phyloP scores from a whole-genome alignment of 2,888 invertebrate species.

The Ctenicera cuprea region DNA sequence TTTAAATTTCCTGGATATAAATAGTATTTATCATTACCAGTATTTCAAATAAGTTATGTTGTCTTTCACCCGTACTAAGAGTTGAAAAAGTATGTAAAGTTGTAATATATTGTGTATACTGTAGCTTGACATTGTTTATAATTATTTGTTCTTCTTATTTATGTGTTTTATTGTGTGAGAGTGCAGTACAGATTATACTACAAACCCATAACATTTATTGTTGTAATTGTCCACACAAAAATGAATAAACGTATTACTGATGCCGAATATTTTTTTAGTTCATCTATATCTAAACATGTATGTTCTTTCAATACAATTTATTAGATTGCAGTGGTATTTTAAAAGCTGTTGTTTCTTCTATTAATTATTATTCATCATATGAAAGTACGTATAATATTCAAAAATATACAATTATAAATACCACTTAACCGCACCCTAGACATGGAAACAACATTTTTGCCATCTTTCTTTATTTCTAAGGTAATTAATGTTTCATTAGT shows the following conservation, averaged over 20 bases:
- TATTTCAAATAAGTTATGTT: conserved; percentile 51
- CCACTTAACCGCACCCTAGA: too few relatives aligned
- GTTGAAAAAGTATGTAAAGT: conserved; percentile 65
- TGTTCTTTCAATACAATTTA: too few relatives aligned
- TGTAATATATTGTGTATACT: conserved; percentile 71
- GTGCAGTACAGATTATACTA: conserved; percentile 69
- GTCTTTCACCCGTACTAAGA: conserved; percentile 63
- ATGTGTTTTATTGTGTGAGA: conserved; percentile 71
- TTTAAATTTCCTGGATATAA: conserved; percentile 48
- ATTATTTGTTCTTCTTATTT: conserved; percentile 70
- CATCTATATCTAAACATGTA: not conserved
- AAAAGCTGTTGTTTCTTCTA: too few relatives aligned
- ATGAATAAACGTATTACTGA: conserved; percentile 68
- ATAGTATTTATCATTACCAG: conserved; percentile 51
- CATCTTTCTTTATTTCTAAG: too few relatives aligned
- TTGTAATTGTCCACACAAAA: conserved; percentile 73
- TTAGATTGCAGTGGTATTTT: too few relatives aligned
- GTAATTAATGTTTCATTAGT: too few relatives aligned
- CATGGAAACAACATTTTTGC: too few relatives aligned
- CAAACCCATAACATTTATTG: conserved; percentile 71
- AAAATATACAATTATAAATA: too few relatives aligned
- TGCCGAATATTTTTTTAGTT: conserved; percentile 37
- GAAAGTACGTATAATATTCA: too few relatives aligned
- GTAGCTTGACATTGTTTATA: conserved; percentile 70
- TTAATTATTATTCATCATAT: too few relatives aligned